A percentile compares a stretch with the other conserved stretches of the same genome.
phyloP scores from a whole-genome alignment of 2,888 invertebrate genomes.

The Leptogaster cylindrica region DNA sequence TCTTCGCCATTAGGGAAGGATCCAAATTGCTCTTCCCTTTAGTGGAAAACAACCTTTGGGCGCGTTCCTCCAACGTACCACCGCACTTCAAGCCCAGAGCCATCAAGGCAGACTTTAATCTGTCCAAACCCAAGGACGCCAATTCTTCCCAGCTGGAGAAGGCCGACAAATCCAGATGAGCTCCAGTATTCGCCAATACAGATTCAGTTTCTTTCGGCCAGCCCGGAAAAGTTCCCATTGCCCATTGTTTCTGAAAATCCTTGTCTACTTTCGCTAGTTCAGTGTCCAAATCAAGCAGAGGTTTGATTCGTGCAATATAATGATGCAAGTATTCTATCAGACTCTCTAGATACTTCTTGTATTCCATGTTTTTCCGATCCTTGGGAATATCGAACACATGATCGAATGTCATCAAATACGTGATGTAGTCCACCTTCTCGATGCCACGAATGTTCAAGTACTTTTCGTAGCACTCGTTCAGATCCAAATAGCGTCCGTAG shows the following conservation, averaged over 20 bases:
- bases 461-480: slow-evolving; percentile 95
- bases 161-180: slow-evolving; percentile 96
- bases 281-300: slow-evolving; percentile 79
- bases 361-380: slow-evolving; percentile 87
- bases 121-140: slow-evolving; percentile 94
- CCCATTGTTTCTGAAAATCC: slow-evolving; percentile 88
- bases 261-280: slow-evolving; percentile 79
- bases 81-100: slow-evolving; percentile 98
- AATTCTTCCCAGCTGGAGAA: slow-evolving; percentile 97
- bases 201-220: slow-evolving; percentile 97
- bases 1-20: slow-evolving; percentile 89
- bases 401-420: slow-evolving; percentile 92
- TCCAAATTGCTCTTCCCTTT: slow-evolving; percentile 95
- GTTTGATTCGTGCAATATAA: slow-evolving; percentile 83
- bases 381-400: slow-evolving; percentile 94
- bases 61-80: slow-evolving; percentile 96
- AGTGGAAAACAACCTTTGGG: slow-evolving; percentile 92
- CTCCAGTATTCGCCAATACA: slow-evolving; percentile 91
- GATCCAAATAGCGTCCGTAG: slow-evolving; percentile 96
- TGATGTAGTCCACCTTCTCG: slow-evolving; percentile 96
- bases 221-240: slow-evolving; percentile 87
- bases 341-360: slow-evolving; percentile 81
- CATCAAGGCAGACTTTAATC: slow-evolving; percentile 96
- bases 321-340: slow-evolving; percentile 85
- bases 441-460: slow-evolving; percentile 97